These are phyloP conservation scores for Terebella lapidaria DNA, from an alignment of 2,888 invertebrate genomes.

Conservation along the genomic window DNA sequence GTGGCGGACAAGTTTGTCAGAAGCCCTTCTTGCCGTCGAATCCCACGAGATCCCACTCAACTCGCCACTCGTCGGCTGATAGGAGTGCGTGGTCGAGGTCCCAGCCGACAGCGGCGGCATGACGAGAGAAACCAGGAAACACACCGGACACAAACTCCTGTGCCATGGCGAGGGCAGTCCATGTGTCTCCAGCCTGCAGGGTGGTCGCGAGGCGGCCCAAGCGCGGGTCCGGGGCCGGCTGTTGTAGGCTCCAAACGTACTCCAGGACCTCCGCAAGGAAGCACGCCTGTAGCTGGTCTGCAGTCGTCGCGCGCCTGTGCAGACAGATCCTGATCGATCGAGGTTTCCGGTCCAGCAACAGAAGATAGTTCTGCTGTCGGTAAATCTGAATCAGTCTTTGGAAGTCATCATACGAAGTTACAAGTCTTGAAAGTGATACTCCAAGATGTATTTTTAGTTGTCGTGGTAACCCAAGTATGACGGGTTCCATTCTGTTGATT, in stretches of 20 bases:
- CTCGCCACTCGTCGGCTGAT: slow-evolving; percentile 47
- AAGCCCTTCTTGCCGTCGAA: slow-evolving; percentile 2
- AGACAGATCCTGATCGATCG: slow-evolving; percentile 60
- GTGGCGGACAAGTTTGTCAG: no score
- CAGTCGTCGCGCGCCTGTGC: slow-evolving; percentile 56
- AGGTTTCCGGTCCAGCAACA: slow-evolving; percentile 22
- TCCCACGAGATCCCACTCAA: slow-evolving; percentile 28
- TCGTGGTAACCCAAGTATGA: slow-evolving; percentile 20
- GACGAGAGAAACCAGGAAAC: slow-evolving; percentile 6
- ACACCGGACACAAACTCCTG: neutral
- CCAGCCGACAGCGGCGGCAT: slow-evolving; percentile 29
- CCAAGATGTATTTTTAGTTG: neutral
- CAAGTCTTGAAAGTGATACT: neutral
- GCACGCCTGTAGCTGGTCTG: slow-evolving; percentile 65
- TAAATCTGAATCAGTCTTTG: neutral
- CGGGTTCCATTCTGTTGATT: slow-evolving; percentile 23
- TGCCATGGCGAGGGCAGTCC: neutral
- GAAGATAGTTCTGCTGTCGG: neutral
- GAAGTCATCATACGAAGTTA: neutral
- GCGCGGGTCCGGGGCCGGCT: no score
- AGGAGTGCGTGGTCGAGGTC: slow-evolving; percentile 33
- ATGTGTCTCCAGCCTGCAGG: neutral
- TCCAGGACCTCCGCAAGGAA: slow-evolving; percentile 65
- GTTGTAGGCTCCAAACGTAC: no score
- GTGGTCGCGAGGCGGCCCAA: no score